phyloP scores from a whole-genome alignment of 2,888 invertebrate species.

The Tetropium fuscum region DNA sequence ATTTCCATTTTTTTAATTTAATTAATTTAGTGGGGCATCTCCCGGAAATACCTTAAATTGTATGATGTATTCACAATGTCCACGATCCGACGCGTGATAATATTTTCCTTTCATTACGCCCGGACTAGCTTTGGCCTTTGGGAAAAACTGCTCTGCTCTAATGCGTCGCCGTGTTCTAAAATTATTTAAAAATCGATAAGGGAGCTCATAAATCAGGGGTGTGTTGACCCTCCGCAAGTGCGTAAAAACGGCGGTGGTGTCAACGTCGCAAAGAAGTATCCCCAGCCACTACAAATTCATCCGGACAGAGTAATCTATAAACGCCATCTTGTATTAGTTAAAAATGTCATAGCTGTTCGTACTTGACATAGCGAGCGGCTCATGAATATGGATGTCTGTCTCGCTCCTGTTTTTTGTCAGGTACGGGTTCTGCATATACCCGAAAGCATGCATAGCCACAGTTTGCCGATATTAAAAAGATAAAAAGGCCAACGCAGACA shows the following conservation, averaged over 20 bases:
- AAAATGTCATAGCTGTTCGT: slow-evolving; percentile 55
- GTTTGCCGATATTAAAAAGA: no score
- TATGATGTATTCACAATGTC: no score
- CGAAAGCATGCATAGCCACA: no score
- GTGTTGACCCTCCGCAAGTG: slow-evolving; percentile 35
- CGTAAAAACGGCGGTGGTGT: slow-evolving; percentile 28
- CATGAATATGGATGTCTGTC: slow-evolving; percentile 58
- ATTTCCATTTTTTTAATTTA: no score
- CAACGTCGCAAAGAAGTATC: slow-evolving; percentile 28
- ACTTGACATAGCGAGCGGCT: slow-evolving; percentile 49
- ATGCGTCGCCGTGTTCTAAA: slow-evolving; percentile 44
- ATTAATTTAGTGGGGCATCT: no score
- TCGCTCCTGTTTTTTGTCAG: slow-evolving; percentile 32
- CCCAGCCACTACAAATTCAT: slow-evolving; percentile 45
- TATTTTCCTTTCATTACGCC: no score
- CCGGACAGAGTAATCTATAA: slow-evolving; percentile 59
- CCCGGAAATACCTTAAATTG: no score
- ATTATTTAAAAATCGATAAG: slow-evolving; percentile 44
- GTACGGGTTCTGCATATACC: neutral
- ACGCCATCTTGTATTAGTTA: slow-evolving; percentile 61
- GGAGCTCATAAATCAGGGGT: slow-evolving; percentile 40
- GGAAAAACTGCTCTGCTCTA: no score
- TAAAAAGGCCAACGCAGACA: no score
- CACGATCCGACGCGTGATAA: no score
- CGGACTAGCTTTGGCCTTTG: no score